Evolutionary conservation across 1,140 invertebrate genomes (phyloP).

Genomic region (Varroa destructor): DNA sequence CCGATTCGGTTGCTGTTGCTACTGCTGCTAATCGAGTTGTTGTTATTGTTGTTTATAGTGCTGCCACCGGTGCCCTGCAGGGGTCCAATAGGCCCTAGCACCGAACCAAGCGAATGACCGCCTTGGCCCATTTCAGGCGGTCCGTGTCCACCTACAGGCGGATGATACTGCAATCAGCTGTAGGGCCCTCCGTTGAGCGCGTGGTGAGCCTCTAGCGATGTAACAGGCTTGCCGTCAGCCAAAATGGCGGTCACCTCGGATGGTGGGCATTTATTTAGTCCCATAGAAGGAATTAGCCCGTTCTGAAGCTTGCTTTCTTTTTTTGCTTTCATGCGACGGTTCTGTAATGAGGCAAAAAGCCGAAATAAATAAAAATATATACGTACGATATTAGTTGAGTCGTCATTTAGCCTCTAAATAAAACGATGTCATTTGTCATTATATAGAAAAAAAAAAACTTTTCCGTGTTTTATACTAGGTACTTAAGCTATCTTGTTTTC

Average conservation of each 20-base stretch:
- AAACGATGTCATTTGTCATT: neutral
- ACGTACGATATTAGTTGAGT: too few relatives aligned
- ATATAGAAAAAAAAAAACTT: neutral
- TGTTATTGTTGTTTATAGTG: too few relatives aligned
- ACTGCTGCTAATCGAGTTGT: too few relatives aligned
- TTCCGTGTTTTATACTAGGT: neutral
- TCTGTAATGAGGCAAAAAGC: constrained; percentile 52
- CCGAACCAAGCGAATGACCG: too few relatives aligned
- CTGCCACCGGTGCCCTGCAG: too few relatives aligned
- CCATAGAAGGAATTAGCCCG: constrained; percentile 32
- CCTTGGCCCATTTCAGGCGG: too few relatives aligned
- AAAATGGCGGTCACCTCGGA: constrained; percentile 26
- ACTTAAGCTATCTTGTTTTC: too few relatives aligned
- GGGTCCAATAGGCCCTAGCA: too few relatives aligned
- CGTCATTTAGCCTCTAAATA: neutral
- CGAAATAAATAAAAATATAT: neutral
- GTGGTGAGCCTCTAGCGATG: constrained; percentile 20
- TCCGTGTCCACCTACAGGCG: too few relatives aligned
- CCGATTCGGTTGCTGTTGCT: too few relatives aligned
- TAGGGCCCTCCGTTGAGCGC: constrained; percentile 25
- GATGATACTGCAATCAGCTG: constrained; percentile 12
- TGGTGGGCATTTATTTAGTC: constrained; percentile 21
- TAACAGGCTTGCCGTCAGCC: constrained; percentile 23
- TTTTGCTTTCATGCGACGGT: constrained; percentile 86
- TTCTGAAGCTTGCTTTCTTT: constrained; percentile 91